A percentile compares a stretch with the other conserved stretches of the same genome.
phyloP scores from a whole-genome alignment of 2,113 vertebrate species.

The Strix uralensis region DNA sequence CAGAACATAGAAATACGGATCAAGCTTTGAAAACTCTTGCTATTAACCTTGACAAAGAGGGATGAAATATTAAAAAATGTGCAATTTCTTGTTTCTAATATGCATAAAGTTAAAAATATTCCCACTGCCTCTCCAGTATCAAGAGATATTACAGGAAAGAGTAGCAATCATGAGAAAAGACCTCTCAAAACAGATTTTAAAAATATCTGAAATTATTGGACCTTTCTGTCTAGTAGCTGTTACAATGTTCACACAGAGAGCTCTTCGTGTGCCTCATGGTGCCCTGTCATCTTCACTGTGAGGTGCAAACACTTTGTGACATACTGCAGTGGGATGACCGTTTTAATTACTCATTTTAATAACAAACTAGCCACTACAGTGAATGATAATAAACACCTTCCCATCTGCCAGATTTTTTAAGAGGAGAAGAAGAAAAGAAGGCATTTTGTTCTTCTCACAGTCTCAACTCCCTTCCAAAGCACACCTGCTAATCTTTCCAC shows the following conservation, averaged over 20 bases:
- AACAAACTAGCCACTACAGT: not conserved
- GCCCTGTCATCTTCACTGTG: not conserved
- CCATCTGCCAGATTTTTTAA: not conserved
- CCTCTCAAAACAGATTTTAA: not conserved
- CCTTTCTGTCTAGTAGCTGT: not conserved
- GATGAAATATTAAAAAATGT: not conserved
- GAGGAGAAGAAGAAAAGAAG: not conserved
- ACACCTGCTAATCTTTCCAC: not conserved
- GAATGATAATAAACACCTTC: conserved; percentile 41
- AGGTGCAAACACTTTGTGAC: conserved; percentile 1
- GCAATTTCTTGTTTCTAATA: not conserved
- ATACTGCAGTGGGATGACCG: not conserved
- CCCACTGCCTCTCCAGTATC: not conserved
- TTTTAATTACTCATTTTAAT: conserved; percentile 47
- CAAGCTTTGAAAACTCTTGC: not conserved
- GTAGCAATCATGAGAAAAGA: not conserved
- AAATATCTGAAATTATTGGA: not conserved
- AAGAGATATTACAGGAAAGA: not conserved
- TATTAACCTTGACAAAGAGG: not conserved
- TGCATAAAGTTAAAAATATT: not conserved
- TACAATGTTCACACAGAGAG: not conserved
- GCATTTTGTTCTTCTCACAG: not conserved
- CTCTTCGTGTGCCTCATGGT: not conserved
- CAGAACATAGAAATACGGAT: not conserved
- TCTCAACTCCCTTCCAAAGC: not conserved